Base-by-base conservation (phyloP, 2,113 vertebrate species). In the Dicentrarchus labrax region DNA sequence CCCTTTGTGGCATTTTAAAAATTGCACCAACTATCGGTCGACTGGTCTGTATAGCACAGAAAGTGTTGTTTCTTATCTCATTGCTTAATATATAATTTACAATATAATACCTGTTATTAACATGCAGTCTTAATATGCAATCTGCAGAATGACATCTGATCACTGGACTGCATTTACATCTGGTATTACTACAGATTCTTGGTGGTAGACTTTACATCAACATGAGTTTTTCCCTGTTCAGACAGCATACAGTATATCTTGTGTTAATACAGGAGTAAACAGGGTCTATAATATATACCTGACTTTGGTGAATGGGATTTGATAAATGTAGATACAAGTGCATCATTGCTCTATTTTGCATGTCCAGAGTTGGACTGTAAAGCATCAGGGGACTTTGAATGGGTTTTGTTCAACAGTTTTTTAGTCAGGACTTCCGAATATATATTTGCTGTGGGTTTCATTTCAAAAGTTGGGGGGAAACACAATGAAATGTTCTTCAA, bases 131-230 rank as follows among this genome's bases (percentile, higher is more conserved):
- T 8, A 30, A 67, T 43, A 4, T 65, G 5, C 30, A n/a, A 38
- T 80, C 17, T 24, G 6, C 38, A 59, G 39, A 65, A 39, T 50
- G 22, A 50, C 62, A 38, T 59, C 54, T 54, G 38, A 79, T 71
- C 36, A 43, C 36, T 53, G 47, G 67, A 51, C 12, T 22, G 54
- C 54, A 56, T 56, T 56, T 56, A 56, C 57, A 45, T 48, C 11
- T 79, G 47, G n/a, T 30, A 30, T 30, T 30, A 30, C 30, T 30
- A 30, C 2, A 3, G 1, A 30, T 30, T 30, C 30, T 30, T 30
- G 30, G 30, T 30, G 30, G 30, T 30, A 30, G 30, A 30, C 30
- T 30, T 30, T 30, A 30, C 30, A 30, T 30, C 4, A 30, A 30
- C 53, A n/a, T 56, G n/a, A 4, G 21, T 22, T 10, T 56, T 56